These are phyloP conservation scores for Alethe diademata DNA, from an alignment of 2,113 vertebrate species.

Conservation along the genomic window DNA sequence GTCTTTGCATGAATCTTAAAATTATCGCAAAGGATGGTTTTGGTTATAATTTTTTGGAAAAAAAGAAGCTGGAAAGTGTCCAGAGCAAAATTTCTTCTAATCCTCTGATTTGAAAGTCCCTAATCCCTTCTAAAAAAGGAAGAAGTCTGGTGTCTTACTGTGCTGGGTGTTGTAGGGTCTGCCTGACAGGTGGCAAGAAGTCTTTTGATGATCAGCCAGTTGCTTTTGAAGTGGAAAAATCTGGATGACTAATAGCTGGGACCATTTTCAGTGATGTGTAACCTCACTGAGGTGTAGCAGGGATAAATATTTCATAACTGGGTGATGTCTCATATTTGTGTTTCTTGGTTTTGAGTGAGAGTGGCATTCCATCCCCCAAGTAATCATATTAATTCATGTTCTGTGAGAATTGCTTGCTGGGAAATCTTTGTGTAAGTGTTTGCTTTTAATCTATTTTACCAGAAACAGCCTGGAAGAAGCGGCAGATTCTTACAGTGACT, in stretches of 20 bases:
- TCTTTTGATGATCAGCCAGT: not conserved
- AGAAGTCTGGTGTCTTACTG: not conserved
- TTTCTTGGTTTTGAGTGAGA: not conserved
- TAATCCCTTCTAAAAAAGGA: not conserved
- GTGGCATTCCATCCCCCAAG: not conserved
- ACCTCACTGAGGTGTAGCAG: not conserved
- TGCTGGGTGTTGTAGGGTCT: not conserved
- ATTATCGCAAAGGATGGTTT: not conserved
- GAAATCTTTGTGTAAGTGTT: not conserved
- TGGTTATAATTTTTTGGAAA: not conserved
- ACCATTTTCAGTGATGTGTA: not conserved
- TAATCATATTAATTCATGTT: not conserved
- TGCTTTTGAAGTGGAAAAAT: not conserved
- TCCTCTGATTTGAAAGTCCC: not conserved
- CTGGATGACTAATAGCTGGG: not conserved
- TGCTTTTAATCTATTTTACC: not conserved
- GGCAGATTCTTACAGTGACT: not conserved
- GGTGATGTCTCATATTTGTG: not conserved
- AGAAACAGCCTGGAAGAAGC: not conserved
- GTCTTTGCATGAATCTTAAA: not conserved
- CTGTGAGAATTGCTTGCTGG: not conserved
- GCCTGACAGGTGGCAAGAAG: not conserved
- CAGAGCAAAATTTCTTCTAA: not conserved
- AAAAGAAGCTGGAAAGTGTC: not conserved
- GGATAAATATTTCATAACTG: conserved; percentile 15